Conservation (phyloP, 2,888 invertebrate species). For the Epistrophella euchroma region DNA sequence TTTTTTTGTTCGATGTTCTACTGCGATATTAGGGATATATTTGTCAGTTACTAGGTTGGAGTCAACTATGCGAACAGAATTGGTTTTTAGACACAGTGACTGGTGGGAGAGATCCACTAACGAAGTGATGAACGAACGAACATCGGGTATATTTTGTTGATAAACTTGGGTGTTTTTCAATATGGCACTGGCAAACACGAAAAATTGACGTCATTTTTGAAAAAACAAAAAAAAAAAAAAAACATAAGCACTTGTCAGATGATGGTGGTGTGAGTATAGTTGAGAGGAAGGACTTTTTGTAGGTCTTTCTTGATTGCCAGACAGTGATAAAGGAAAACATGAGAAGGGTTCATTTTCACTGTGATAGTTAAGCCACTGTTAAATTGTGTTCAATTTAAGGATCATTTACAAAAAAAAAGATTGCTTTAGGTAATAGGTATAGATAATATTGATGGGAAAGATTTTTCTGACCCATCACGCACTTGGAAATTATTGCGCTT, state of each 20-base stretch:
- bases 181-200: conserved; percentile 33
- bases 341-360: conserved; percentile 72
- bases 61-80: conserved; percentile 62
- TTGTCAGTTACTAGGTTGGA: conserved; percentile 69
- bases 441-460: background rate
- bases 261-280: background rate
- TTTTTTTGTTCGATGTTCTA: conserved; percentile 44
- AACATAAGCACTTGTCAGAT: conserved; percentile 4
- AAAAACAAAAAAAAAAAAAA: conserved; percentile 1
- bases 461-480: background rate
- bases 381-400: conserved; percentile 73
- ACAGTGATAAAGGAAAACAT: conserved; percentile 71
- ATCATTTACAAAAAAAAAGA: conserved; percentile 43
- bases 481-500: too few relatives aligned
- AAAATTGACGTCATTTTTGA: conserved; percentile 40
- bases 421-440: background rate
- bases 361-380: conserved; percentile 63
- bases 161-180: conserved; percentile 44
- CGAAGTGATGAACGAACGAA: conserved; percentile 62
- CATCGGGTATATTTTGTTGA: conserved; percentile 57
- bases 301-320: conserved; percentile 51
- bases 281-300: conserved; percentile 11
- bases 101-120: conserved; percentile 31
- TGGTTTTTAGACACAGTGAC: conserved; percentile 44
- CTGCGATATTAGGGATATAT: conserved; percentile 67